Conservation (phyloP, 2,797 vertebrate genomes). For the Kryptopterus vitreolus region DNA sequence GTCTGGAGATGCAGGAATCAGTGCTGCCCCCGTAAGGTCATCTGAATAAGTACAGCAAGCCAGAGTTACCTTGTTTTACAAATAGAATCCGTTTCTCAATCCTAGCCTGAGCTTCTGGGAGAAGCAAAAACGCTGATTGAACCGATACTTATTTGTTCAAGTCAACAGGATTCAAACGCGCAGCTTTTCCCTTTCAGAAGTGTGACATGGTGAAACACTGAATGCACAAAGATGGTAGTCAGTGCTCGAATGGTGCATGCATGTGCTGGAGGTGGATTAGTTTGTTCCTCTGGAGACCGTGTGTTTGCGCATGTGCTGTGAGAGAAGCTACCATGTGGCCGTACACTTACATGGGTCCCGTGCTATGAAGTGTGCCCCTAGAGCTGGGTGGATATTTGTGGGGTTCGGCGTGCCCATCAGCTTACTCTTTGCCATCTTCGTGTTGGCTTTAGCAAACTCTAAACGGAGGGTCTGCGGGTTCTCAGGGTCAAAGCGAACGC, state of each 20-base stretch:
- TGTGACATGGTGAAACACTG: not conserved
- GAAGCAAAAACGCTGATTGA: not conserved
- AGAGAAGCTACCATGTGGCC: slow-evolving; percentile 70
- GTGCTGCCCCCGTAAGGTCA: slow-evolving; percentile 94
- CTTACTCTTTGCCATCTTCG: slow-evolving; percentile 99
- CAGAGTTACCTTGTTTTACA: not conserved
- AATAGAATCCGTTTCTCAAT: not conserved
- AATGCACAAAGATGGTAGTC: slow-evolving; percentile 24
- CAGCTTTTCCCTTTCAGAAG: not conserved
- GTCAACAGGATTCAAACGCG: not conserved
- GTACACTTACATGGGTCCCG: slow-evolving; percentile 98
- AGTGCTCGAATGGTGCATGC: slow-evolving; percentile 69
- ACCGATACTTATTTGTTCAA: not conserved
- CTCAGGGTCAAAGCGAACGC: slow-evolving; percentile 98
- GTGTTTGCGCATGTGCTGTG: slow-evolving; percentile 61
- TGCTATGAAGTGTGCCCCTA: slow-evolving; percentile 98
- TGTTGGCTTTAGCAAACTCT: slow-evolving; percentile 99
- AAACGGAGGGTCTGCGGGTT: slow-evolving; percentile 97
- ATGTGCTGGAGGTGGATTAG: slow-evolving; percentile 78
- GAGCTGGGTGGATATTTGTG: slow-evolving; percentile 96
- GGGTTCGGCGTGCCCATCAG: slow-evolving; percentile 98
- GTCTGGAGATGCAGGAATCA: slow-evolving; percentile 95
- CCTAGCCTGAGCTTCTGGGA: not conserved
- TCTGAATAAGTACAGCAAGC: slow-evolving; percentile 71
- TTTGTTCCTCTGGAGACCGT: slow-evolving; percentile 58